A percentile compares a stretch with the other conserved stretches of the same genome.
phyloP scores from a whole-genome alignment of 2,113 vertebrate genomes.

The Phoxinus phoxinus region DNA sequence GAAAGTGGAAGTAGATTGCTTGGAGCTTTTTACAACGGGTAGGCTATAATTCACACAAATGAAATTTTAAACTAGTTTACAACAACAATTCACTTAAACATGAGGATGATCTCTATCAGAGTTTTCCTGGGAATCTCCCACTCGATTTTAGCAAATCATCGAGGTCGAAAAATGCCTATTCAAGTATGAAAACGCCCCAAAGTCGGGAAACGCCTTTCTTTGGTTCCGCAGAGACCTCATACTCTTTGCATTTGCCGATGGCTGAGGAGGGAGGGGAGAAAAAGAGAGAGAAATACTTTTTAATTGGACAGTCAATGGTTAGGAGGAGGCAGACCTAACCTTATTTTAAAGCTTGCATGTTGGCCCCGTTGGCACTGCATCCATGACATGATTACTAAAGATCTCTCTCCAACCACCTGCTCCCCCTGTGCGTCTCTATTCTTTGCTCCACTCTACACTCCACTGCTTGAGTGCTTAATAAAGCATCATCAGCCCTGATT shows the following conservation, averaged over 20 bases:
- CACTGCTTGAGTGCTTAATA: slow-evolving; percentile 21
- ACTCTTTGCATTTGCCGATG: neutral
- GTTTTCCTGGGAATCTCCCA: no score
- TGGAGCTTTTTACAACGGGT: no score
- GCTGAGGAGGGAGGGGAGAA: neutral
- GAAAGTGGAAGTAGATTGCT: no score
- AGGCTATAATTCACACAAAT: no score
- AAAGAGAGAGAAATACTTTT: slow-evolving; percentile 17
- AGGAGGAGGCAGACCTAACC: slow-evolving; percentile 37
- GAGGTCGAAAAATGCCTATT: no score
- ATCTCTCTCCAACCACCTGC: slow-evolving; percentile 27
- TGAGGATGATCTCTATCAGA: no score
- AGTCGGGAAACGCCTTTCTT: no score
- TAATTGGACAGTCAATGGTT: slow-evolving; percentile 37
- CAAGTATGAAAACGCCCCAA: no score
- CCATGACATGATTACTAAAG: slow-evolving; percentile 48
- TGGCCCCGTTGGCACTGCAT: slow-evolving; percentile 30
- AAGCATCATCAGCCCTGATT: slow-evolving; percentile 30
- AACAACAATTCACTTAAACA: no score
- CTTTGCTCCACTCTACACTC: neutral
- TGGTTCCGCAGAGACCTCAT: no score
- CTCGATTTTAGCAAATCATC: no score
- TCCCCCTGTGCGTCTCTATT: neutral
- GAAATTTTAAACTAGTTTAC: no score
- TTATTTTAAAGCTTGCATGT: slow-evolving; percentile 18